Base-by-base conservation (phyloP, 1,140 invertebrate species). In the Lordiphosa collinella region DNA sequence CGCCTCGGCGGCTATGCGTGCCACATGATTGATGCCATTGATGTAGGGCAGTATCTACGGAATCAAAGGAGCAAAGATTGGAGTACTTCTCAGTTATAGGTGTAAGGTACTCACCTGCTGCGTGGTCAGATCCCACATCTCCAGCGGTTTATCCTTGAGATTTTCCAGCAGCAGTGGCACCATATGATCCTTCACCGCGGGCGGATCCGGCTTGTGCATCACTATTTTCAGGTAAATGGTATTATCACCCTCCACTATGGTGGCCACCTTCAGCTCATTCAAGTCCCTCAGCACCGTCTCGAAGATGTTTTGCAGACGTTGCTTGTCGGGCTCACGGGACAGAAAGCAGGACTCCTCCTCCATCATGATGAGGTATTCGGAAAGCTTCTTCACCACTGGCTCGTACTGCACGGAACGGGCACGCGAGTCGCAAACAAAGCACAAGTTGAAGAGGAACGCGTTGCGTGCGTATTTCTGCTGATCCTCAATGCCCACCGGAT, bases 381-480 rank as follows among this genome's bases (percentile, higher is more conserved):
- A 95, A 40, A 99, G 92, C 88, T 98, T 98, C 73, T 96, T 97
- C 0, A 98, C 95, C 37, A 98, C 94, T 0, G 95, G 93, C 88
- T 98, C 97, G 90, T 98, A 98, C 74, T 97, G 95, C 1, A 96
- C 94, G 10, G 96, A 97, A 48, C 95, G 92, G 0, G 95, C 94
- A 90, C 94, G 94, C 29, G 94, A 93, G 78, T 97, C 95, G 88
- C 96, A 98, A 0, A 98, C 96, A 89, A 99, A 98, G 88, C 97
- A 98, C 2, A 98, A 89, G 90, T 99, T 99, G 89, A 99, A 99
- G 49, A 98, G 94, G 70, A 97, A 95, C 18, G 96, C 95, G 91
- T 99, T 99, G 60, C 98, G 91, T n/a, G 93, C 93, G 91, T 99
- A 99, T 74, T 96, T 96, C 44, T 94, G 92, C 82, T 96, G 93